Conservation (phyloP, 2,888 invertebrate species). For the Hirtodrosophila trivittata region DNA sequence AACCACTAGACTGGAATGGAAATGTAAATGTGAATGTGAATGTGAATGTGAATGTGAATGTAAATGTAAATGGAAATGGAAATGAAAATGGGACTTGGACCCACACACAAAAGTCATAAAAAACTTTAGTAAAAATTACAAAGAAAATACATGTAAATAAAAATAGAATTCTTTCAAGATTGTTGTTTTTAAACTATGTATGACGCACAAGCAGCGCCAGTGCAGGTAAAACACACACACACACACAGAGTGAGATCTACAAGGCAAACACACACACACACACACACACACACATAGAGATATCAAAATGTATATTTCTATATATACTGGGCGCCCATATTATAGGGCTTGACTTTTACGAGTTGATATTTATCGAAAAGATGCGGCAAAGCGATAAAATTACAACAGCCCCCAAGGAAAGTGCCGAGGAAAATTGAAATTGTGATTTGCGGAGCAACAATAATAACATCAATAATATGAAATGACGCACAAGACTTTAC, state of each 20-base stretch:
- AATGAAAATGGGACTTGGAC: slow-evolving; percentile 22
- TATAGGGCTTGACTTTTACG: slow-evolving; percentile 57
- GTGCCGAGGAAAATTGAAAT: slow-evolving; percentile 47
- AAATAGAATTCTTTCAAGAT: slow-evolving; percentile 36
- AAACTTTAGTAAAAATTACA: slow-evolving; percentile 42
- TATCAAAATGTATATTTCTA: slow-evolving; percentile 15
- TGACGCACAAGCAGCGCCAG: slow-evolving; percentile 42
- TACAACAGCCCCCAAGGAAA: slow-evolving; percentile 62
- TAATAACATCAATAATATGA: slow-evolving; percentile 23
- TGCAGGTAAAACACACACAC: slow-evolving; percentile 42
- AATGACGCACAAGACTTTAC: slow-evolving; percentile 76
- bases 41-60: slow-evolving; percentile 10
- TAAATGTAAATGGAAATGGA: slow-evolving; percentile 13
- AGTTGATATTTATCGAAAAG: slow-evolving; percentile 52
- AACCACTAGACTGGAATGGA: slow-evolving; percentile 8
- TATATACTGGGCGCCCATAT: slow-evolving; percentile 3
- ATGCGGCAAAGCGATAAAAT: slow-evolving; percentile 60
- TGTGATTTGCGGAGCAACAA: slow-evolving; percentile 36
- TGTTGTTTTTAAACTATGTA: slow-evolving; percentile 22
- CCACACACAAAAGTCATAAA: slow-evolving; percentile 3
- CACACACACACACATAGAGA: slow-evolving; percentile 1
- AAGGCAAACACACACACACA: slow-evolving; percentile 34
- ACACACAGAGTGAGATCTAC: neutral
- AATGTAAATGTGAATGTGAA: slow-evolving; percentile 21
- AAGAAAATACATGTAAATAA: slow-evolving; percentile 27